These are phyloP conservation scores for Progne subis DNA, from an alignment of 2,113 vertebrate genomes.

Conservation along the genomic window DNA sequence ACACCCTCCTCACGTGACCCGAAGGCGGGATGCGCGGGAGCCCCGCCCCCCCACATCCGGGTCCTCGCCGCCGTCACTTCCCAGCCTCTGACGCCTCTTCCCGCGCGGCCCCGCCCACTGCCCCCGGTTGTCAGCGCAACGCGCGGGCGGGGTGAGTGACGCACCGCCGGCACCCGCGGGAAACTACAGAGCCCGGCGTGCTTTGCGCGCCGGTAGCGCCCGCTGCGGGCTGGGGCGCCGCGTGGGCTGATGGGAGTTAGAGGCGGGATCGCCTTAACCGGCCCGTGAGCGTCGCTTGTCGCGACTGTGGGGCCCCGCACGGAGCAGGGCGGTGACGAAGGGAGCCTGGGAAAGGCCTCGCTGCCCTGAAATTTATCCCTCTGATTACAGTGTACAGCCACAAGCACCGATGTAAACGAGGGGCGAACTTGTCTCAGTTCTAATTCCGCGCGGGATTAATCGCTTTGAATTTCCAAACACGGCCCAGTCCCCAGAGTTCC, in stretches of 20 bases:
- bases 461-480: neutral
- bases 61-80: neutral
- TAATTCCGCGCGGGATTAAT: neutral
- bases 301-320: neutral
- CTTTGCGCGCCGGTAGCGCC: neutral
- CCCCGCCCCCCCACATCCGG: neutral
- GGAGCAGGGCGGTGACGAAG: neutral
- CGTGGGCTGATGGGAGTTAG: neutral
- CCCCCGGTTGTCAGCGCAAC: neutral
- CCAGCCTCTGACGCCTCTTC: neutral
- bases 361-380: rapidly evolving
- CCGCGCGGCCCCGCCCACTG: neutral
- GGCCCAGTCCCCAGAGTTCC: neutral
- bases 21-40: rapidly evolving
- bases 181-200: neutral
- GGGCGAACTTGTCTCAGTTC: neutral
- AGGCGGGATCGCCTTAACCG: neutral
- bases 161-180: rapidly evolving
- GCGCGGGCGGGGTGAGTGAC: neutral
- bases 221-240: rapidly evolving
- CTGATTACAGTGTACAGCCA: rapidly evolving
- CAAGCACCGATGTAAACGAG: rapidly evolving
- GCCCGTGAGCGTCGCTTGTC: neutral
- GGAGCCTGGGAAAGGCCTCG: too few relatives aligned
- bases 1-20: neutral